Evolutionary conservation across 2,888 invertebrate genomes (phyloP).

Genomic region (Polymixis lichenea): DNA sequence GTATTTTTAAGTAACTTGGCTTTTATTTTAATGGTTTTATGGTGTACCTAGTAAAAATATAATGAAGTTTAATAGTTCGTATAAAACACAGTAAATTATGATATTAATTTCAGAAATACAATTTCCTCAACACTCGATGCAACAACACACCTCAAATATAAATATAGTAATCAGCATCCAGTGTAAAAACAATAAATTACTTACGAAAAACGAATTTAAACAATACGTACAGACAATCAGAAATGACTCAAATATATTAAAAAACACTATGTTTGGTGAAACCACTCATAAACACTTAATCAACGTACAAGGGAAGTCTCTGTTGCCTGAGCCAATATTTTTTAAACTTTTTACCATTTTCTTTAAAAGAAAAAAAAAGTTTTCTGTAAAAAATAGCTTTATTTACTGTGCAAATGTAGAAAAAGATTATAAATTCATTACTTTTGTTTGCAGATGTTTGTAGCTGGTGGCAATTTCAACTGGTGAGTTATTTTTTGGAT

Average conservation of each 20-base stretch:
- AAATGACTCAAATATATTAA: constrained; percentile 74
- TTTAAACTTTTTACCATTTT: constrained; percentile 43
- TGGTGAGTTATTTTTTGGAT: constrained; percentile 67
- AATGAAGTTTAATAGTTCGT: constrained; percentile 5
- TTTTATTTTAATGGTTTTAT: constrained; percentile 8
- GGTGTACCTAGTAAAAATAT: constrained; percentile 8
- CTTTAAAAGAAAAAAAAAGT: neutral
- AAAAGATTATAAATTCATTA: constrained; percentile 75
- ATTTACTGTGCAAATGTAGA: constrained; percentile 34
- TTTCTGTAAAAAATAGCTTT: neutral
- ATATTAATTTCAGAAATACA: constrained; percentile 45
- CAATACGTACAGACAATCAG: constrained; percentile 63
- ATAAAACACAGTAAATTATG: constrained; percentile 43
- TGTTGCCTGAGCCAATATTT: constrained; percentile 16
- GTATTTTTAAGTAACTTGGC: neutral
- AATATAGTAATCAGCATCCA: constrained; percentile 65
- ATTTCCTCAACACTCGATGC: constrained; percentile 50
- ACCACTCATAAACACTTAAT: constrained; percentile 64
- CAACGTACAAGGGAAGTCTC: constrained; percentile 53
- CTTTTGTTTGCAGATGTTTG: constrained; percentile 77
- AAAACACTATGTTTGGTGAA: constrained; percentile 74
- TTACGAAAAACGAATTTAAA: constrained; percentile 65
- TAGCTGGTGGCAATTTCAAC: constrained; percentile 61
- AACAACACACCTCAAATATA: constrained; percentile 54
- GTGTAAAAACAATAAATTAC: constrained; percentile 70